Base-by-base conservation (phyloP, 1,140 invertebrate species). In the Bombus difficillimus region DNA sequence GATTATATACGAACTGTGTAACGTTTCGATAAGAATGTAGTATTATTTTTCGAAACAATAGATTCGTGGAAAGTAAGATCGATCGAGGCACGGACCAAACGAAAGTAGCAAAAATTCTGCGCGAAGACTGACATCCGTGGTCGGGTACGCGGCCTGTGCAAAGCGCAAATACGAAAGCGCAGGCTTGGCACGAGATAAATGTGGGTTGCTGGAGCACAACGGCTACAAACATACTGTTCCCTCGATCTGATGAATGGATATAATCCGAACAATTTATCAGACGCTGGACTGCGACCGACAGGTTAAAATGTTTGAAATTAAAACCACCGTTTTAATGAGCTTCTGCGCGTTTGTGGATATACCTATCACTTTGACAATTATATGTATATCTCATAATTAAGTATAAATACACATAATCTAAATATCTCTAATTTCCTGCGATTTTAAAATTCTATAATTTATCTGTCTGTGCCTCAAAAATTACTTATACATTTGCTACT, bases 171-270 rank as follows among this genome's bases (percentile, higher is more conserved):
- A 62, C 37, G 72, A 90, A 86, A 78, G 91, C 92, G 90, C 92
- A 92, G 89, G 91, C 91, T 93, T 92, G 92, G 91, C 90, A 88
- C 88, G 79, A 80, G 85, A 73, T 88, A 80, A 81, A 85, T 89
- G 87, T 89, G 74, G 86, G 81, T 89, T 87, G 85, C 69, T 85
- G 73, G 76, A 87, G 80, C 85, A 53, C 85, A 41, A 84, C 47
- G 68, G 53, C 34, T 59, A 34, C 34, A 74, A 71, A 39, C 75
- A 32, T 43, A 79, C 47, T 74, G 41, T 37, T 77, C 39, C 37
- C 43, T 59, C 39, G 10, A 62, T 22, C 59, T 64, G 69, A 77
- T 71, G 79, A 76, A 75, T 75, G 88, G 78, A 88, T 78, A 74
- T 66, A 89, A 71, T 66, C 87, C 25, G 41, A 25, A 57, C 68